Conservation (phyloP, 1,140 invertebrate species). For the Eumeta japonica region DNA sequence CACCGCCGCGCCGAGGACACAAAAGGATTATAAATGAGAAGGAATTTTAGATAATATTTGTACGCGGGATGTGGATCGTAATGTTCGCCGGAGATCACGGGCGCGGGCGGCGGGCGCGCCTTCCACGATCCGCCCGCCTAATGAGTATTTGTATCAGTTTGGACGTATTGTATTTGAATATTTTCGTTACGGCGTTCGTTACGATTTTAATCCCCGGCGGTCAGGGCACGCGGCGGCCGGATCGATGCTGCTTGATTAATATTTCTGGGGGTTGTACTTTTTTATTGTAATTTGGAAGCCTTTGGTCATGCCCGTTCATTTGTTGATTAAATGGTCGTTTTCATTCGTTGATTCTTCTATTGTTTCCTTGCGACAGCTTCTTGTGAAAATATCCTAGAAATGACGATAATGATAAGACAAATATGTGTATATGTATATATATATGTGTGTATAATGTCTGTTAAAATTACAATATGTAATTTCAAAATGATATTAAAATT, state of each 20-base stretch:
- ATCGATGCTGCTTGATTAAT: slow-evolving; percentile 50
- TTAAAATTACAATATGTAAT: too few relatives aligned
- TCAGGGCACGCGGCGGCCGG: slow-evolving; percentile 28
- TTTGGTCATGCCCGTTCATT: slow-evolving; percentile 29
- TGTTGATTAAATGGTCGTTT: slow-evolving; percentile 48
- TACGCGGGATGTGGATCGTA: slow-evolving; percentile 56
- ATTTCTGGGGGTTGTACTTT: slow-evolving; percentile 26
- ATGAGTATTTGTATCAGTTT: slow-evolving; percentile 59
- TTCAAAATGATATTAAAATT: too few relatives aligned
- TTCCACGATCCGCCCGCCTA: slow-evolving; percentile 42
- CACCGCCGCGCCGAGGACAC: slow-evolving; percentile 49
- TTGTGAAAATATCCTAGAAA: slow-evolving; percentile 4
- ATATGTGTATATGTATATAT: too few relatives aligned
- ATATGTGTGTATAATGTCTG: too few relatives aligned
- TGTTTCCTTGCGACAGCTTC: slow-evolving; percentile 9
- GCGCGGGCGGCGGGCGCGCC: slow-evolving; percentile 20
- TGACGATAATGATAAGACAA: slow-evolving; percentile 5
- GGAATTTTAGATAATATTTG: slow-evolving; percentile 60
- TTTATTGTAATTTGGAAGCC: slow-evolving; percentile 29
- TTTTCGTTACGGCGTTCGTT: slow-evolving; percentile 49
- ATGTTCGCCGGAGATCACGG: slow-evolving; percentile 43
- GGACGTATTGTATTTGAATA: slow-evolving; percentile 58
- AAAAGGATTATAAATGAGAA: slow-evolving; percentile 60
- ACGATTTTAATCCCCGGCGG: slow-evolving; percentile 53
- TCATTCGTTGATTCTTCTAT: slow-evolving; percentile 14